Conservation (phyloP, 2,113 vertebrate species). For the Erinaceus europaeus region DNA sequence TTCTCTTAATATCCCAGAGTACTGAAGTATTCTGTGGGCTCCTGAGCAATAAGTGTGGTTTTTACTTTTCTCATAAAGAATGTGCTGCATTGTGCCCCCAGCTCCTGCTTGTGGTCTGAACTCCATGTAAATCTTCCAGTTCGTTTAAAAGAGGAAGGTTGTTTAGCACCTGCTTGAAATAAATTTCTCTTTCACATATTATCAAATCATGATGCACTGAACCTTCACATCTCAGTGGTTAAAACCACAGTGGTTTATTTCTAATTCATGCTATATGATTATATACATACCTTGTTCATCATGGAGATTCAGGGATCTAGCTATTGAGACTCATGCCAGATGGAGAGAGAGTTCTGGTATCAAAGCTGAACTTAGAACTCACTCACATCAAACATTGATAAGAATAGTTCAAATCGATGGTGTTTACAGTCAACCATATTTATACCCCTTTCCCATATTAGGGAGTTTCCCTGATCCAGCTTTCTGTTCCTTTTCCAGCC, state of each 20-base stretch:
- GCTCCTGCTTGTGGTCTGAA: background rate
- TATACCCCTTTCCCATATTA: too few relatives aligned
- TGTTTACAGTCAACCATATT: too few relatives aligned
- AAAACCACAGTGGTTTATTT: background rate
- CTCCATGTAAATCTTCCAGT: background rate
- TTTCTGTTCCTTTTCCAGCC: too few relatives aligned
- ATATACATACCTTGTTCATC: background rate
- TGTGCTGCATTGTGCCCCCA: background rate
- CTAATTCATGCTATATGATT: background rate
- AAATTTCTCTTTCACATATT: background rate
- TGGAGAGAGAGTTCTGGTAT: background rate
- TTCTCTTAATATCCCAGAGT: background rate
- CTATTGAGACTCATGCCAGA: background rate
- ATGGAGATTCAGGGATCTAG: background rate
- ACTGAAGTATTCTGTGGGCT: background rate
- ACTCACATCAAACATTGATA: too few relatives aligned
- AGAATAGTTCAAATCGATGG: too few relatives aligned
- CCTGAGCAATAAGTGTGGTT: background rate
- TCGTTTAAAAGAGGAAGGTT: background rate
- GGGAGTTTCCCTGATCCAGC: too few relatives aligned
- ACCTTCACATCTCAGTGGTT: background rate
- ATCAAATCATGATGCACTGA: background rate
- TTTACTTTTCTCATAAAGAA: background rate
- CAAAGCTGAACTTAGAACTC: too few relatives aligned
- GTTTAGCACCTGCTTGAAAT: background rate